Conservation (phyloP, 2,113 vertebrate genomes). For the Rhinichthys klamathensis region DNA sequence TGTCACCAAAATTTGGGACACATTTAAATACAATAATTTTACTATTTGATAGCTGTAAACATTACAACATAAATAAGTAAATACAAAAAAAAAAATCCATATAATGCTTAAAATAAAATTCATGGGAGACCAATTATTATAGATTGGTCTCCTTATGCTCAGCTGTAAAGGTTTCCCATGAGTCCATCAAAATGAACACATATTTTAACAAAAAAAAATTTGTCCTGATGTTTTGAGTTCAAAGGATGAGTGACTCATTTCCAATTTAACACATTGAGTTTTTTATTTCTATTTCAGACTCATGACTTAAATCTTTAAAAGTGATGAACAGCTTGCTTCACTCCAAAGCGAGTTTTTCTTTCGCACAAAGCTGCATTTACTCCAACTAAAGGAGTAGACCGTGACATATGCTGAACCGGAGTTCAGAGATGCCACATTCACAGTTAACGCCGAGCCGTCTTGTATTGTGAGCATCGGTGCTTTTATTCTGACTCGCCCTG, state of each 20-base stretch:
- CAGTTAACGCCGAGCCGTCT: neutral
- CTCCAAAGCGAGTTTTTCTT: neutral
- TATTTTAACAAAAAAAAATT: neutral
- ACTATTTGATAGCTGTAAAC: neutral
- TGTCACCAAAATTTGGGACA: neutral
- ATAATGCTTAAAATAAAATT: neutral
- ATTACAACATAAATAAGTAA: neutral
- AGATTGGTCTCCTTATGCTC: too few species aligned
- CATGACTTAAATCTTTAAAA: neutral
- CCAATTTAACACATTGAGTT: neutral
- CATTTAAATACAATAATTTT: neutral
- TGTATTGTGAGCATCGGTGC: neutral
- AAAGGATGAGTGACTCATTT: neutral
- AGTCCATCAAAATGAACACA: neutral
- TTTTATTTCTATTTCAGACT: slow-evolving; percentile 2
- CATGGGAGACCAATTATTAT: neutral
- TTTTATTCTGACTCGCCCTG: neutral
- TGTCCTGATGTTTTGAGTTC: neutral
- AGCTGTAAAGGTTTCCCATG: neutral
- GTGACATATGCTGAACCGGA: neutral
- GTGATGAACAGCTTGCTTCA: neutral
- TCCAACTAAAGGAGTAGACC: neutral
- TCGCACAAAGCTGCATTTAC: neutral
- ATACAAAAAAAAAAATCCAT: neutral
- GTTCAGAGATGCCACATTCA: neutral